Percentiles rank a stretch among this genome's conserved stretches.
Evolutionary conservation across 2,888 invertebrate genomes (phyloP).

Genomic region (Chaetogeoica ovagalla): DNA sequence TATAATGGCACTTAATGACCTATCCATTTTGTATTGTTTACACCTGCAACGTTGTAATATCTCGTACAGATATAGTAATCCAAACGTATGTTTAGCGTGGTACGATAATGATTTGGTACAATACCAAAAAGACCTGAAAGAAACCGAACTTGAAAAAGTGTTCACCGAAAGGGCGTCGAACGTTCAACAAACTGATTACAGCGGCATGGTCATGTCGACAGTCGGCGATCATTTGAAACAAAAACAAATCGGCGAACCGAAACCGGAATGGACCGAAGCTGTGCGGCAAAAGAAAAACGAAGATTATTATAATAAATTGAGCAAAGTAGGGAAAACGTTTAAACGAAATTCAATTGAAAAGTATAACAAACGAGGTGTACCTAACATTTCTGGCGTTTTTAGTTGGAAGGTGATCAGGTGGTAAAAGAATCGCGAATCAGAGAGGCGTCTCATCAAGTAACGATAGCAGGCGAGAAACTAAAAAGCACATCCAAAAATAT

Average conservation of each 20-base stretch:
- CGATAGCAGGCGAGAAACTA: constrained; percentile 82
- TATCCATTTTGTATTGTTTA: constrained; percentile 20
- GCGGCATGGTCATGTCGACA: constrained; percentile 63
- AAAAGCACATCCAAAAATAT: constrained; percentile 78
- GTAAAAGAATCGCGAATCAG: constrained; percentile 78
- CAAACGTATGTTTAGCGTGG: constrained; percentile 69
- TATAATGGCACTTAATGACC: not conserved
- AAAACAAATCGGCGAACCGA: constrained; percentile 72
- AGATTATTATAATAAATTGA: constrained; percentile 80
- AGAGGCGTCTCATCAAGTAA: constrained; percentile 78
- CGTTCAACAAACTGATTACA: constrained; percentile 67
- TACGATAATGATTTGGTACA: constrained; percentile 84
- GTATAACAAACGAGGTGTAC: too few relatives aligned
- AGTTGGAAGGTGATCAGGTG: constrained; percentile 81
- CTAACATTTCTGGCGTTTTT: constrained; percentile 27
- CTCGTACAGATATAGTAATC: constrained; percentile 15
- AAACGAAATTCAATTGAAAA: not conserved
- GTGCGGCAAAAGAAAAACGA: constrained; percentile 79
- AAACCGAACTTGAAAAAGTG: constrained; percentile 82
- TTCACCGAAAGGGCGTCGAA: constrained; percentile 80
- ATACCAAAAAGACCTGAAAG: constrained; percentile 80
- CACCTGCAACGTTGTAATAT: not conserved
- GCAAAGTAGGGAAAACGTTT: constrained; percentile 62
- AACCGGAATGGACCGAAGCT: constrained; percentile 83
- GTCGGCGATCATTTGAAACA: constrained; percentile 65